Evolutionary conservation across 2,888 invertebrate species (phyloP).

Genomic region (Hololepta plana): DNA sequence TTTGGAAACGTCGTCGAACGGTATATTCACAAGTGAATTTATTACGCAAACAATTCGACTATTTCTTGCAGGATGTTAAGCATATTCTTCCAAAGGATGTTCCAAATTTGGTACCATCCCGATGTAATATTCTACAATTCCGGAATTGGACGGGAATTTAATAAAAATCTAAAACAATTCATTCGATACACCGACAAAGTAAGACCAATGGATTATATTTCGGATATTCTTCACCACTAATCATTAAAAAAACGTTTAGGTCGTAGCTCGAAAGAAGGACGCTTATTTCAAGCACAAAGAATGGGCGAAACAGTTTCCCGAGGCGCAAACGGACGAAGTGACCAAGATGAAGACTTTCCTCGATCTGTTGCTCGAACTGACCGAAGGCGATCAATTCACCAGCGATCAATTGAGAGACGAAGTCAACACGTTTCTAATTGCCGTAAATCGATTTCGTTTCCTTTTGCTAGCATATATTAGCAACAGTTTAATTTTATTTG

Average conservation of each 20-base stretch:
- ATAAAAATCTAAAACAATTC: too few relatives aligned
- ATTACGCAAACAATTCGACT: constrained; percentile 1
- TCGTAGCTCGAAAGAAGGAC: constrained; percentile 3
- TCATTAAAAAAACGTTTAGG: too few relatives aligned
- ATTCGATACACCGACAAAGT: too few relatives aligned
- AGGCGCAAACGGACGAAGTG: constrained; percentile 29
- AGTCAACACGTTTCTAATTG: constrained; percentile 33
- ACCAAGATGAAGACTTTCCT: constrained; percentile 26
- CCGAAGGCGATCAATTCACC: constrained; percentile 31
- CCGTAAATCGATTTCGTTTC: constrained; percentile 25
- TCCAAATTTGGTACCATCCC: constrained; percentile 2
- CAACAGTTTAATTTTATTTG: background rate
- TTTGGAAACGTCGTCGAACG: background rate
- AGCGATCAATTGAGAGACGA: constrained; percentile 35
- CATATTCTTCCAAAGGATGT: constrained; percentile 1
- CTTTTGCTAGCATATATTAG: background rate
- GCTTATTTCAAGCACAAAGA: background rate
- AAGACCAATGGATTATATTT: too few relatives aligned
- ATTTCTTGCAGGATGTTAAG: background rate
- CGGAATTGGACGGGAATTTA: background rate
- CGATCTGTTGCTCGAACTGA: constrained; percentile 29
- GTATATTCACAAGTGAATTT: background rate
- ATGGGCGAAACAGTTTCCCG: background rate
- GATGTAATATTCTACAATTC: background rate
- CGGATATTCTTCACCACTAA: too few relatives aligned